Percentiles rank a stretch among this genome's conserved stretches.
Evolutionary conservation across 1,140 invertebrate species (phyloP).

Genomic region (Cecropterus lyciades): DNA sequence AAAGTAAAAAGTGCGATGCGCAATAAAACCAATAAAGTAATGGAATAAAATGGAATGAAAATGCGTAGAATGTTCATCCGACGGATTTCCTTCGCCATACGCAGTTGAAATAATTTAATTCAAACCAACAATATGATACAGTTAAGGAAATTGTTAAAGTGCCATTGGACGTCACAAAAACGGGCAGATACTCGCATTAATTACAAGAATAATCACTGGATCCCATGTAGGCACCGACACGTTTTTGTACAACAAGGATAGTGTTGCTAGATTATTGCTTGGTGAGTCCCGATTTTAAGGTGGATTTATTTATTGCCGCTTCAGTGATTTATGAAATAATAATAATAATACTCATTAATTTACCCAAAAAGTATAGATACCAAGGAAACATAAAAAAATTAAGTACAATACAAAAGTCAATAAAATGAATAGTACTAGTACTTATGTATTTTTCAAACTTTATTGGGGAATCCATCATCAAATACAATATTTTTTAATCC

Average conservation of each 20-base stretch:
- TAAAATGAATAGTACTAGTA: too few relatives aligned
- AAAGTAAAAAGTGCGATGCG: slow-evolving; percentile 11
- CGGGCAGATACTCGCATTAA: slow-evolving; percentile 39
- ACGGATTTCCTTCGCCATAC: slow-evolving; percentile 33
- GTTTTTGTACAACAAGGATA: slow-evolving; percentile 34
- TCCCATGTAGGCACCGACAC: slow-evolving; percentile 38
- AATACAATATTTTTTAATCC: too few relatives aligned
- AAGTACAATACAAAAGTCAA: too few relatives aligned
- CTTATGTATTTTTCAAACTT: too few relatives aligned
- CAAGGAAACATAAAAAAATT: too few relatives aligned
- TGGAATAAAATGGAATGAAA: slow-evolving; percentile 34
- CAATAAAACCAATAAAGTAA: slow-evolving; percentile 33
- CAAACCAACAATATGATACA: slow-evolving; percentile 37
- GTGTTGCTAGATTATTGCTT: slow-evolving; percentile 3
- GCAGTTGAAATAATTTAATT: slow-evolving; percentile 41
- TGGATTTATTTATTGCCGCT: not conserved
- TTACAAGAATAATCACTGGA: slow-evolving; percentile 40
- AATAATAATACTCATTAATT: too few relatives aligned
- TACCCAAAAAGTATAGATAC: too few relatives aligned
- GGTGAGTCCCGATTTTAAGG: not conserved
- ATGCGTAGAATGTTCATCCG: slow-evolving; percentile 22
- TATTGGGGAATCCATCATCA: too few relatives aligned
- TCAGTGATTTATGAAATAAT: not conserved
- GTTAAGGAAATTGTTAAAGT: slow-evolving; percentile 43
- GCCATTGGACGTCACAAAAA: slow-evolving; percentile 34